Evolutionary conservation across 2,113 vertebrate genomes (phyloP).

Genomic region (Spea multiplicata): DNA sequence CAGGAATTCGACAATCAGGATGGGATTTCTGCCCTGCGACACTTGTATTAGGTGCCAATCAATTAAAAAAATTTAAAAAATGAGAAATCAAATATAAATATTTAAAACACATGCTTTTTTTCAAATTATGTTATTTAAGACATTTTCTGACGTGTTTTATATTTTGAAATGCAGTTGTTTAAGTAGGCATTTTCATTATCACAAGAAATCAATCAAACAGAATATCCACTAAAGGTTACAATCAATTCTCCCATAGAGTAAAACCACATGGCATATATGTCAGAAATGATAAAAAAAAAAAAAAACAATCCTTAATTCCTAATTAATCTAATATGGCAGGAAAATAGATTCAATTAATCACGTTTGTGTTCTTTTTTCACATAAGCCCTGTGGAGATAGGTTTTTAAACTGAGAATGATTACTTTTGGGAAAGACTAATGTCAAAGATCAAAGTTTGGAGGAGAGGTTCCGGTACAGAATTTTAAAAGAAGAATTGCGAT

Average conservation of each 20-base stretch:
- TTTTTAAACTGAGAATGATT: slow-evolving; percentile 24
- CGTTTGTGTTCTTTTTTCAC: slow-evolving; percentile 13
- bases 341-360: slow-evolving; percentile 35
- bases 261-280: slow-evolving; percentile 17
- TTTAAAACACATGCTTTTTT: too few relatives aligned
- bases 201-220: slow-evolving; percentile 14
- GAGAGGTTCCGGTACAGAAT: neutral
- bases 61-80: too few relatives aligned
- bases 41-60: too few relatives aligned
- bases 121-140: too few relatives aligned
- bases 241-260: slow-evolving; percentile 10
- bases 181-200: neutral
- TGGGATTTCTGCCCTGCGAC: too few relatives aligned
- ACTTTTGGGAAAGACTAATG: slow-evolving; percentile 21
- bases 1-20: too few relatives aligned
- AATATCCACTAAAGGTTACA: slow-evolving; percentile 15
- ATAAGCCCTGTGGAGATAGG: slow-evolving; percentile 4
- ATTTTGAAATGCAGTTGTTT: neutral
- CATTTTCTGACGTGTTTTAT: neutral
- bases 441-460: slow-evolving; percentile 35
- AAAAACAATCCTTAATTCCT: slow-evolving; percentile 6
- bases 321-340: slow-evolving; percentile 33
- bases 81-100: too few relatives aligned
- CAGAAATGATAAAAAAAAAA: slow-evolving; percentile 32
- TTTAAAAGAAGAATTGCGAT: neutral